Base-by-base conservation (phyloP, 2,888 invertebrate genomes). In the Euzophera pinguis region DNA sequence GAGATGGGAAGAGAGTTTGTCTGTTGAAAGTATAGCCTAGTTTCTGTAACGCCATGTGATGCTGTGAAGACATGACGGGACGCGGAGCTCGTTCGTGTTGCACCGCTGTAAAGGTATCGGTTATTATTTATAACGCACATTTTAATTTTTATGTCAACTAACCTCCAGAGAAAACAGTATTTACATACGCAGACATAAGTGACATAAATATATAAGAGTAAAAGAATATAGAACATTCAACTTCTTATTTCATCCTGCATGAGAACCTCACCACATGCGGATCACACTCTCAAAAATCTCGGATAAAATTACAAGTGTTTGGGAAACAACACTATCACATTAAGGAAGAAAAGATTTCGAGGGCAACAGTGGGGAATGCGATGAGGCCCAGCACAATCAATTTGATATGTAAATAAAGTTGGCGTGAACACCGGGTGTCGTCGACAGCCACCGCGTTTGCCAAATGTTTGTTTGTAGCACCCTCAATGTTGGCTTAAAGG, bases 61-160 rank as follows among this genome's bases (percentile, higher is more conserved):
- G 84, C 59, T 73, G 86, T 45, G 59, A 73, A 55, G 61, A 66
- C 12, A 68, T 67, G 0, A 81, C 70, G 1, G 92, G 86, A 42
- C 97, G 91, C 0, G 97, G 96, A 8, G 97, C 96, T 58, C 97
- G 90, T 82, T 97, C 97, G 79, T 97, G 97, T 75, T 97, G 97
- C 14, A 97, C 97, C 55, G 97, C 97, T 97, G 91, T 49, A 89
- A 53, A 37, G 10, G 49, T n/a, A 32, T 50, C n/a, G 71, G 68
- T 10, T n/a, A n/a, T n/a, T n/a, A n/a, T n/a, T n/a, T n/a, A n/a
- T n/a, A n/a, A n/a, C n/a, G n/a, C n/a, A n/a, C n/a, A n/a, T n/a
- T n/a, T n/a, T n/a, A n/a, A n/a, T n/a, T n/a, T n/a, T n/a, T n/a
- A n/a, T n/a, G n/a, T n/a, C n/a, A n/a, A n/a, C n/a, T n/a, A n/a